Base-by-base conservation (phyloP, 1,140 invertebrate species). In the Macrobrachium nipponense region DNA sequence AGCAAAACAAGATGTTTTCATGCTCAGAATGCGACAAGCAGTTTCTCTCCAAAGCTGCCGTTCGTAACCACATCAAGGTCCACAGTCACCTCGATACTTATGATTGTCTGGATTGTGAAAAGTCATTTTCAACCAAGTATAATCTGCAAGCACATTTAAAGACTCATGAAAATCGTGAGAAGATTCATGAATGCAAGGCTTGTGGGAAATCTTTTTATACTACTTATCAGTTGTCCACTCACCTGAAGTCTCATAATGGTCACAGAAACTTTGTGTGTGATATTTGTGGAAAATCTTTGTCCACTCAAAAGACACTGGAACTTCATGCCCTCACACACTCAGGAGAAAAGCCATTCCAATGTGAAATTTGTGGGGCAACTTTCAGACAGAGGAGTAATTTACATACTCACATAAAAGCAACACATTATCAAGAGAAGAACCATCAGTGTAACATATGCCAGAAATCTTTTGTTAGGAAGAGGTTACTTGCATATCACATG, bases 281-380 rank as follows among this genome's bases (percentile, higher is more conserved):
- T 94, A 86, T 89, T 93, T 95, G 80, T 93, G 76, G 82, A 20
- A 89, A 89, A 70, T 73, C 85, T 17, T 83, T 95, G 3, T 94
- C 95, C 0, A 90, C 95, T 0, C 93, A 94, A 82, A 94, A 95
- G 0, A 95, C 96, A 89, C 94, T 96, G 15, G 90, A 94, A 58
- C 95, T 96, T 90, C 96, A 97, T 88, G 94, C 96, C 91, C 92
- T 95, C 75, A 94, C 94, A 14, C 94, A 95, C 90, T 95, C 95
- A 0, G 93, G 93, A 81, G 92, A 93, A 88, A 93, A 93, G 89
- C 92, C 93, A 66, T 93, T 93, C 89, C 92, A 92, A 89, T 91
- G 91, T 88, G 89, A 90, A 83, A 86, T 90, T 14, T 91, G 91
- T 83, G 88, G 90, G 44, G 86, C 90, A 51, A 90, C 89, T 18